These are phyloP conservation scores for Sebastes nivosus DNA, from an alignment of 2,797 vertebrate genomes.

Conservation along the genomic window DNA sequence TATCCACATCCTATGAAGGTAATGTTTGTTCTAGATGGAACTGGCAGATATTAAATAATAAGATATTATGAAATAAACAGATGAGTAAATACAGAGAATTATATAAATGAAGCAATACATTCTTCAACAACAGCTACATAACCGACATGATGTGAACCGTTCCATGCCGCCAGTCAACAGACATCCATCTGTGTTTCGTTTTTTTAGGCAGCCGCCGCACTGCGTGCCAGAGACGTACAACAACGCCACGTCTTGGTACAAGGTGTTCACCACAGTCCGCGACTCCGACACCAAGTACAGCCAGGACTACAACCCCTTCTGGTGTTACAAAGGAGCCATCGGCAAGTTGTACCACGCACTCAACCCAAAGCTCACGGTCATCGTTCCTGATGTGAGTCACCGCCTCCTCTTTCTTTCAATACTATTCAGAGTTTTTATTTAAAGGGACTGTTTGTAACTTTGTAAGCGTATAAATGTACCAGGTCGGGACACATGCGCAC, in stretches of 20 bases:
- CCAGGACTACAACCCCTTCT: slow-evolving; percentile 98
- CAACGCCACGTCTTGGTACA: slow-evolving; percentile 97
- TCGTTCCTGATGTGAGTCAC: slow-evolving; percentile 95
- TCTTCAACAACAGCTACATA: neutral
- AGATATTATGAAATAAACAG: neutral
- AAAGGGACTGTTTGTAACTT: no score
- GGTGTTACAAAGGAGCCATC: slow-evolving; percentile 99
- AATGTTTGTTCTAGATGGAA: neutral
- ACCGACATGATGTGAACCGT: neutral
- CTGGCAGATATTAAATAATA: neutral
- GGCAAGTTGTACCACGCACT: slow-evolving; percentile 97
- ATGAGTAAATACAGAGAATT: neutral
- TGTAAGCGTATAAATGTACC: no score
- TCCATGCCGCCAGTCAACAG: neutral
- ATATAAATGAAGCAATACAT: neutral
- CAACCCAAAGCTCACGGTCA: slow-evolving; percentile 97
- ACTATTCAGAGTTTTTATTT: neutral
- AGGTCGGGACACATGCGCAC: no score
- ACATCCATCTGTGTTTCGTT: neutral
- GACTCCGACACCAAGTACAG: slow-evolving; percentile 95
- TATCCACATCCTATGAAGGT: neutral
- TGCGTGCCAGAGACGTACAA: slow-evolving; percentile 95
- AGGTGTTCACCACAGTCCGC: slow-evolving; percentile 94
- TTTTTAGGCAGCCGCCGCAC: slow-evolving; percentile 92
- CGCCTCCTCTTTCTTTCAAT: neutral